Evolutionary conservation across 2,888 invertebrate species (phyloP), one percentile per base, ranked within the genome.

Genomic region (Chalcosyrphus nemorum): DNA sequence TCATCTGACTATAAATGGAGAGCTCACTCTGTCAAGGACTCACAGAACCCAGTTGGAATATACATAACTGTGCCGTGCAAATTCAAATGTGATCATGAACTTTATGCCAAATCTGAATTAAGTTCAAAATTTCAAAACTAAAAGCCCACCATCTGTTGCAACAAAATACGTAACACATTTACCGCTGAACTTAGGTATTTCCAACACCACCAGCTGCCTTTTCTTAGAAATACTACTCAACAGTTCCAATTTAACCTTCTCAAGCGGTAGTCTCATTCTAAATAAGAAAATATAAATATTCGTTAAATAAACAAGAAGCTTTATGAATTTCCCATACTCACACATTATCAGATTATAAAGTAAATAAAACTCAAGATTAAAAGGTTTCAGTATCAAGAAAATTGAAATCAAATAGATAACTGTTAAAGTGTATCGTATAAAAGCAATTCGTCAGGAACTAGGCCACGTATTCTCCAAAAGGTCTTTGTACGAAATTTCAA

Each of bases 401-500:
- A 24, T 41, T 35, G 1, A 45, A 21, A 47, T 45, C 45, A 11
- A 47, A n/a, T 47, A 32, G 47, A 47, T 63, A 63, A 45, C n/a
- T n/a, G n/a, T n/a, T n/a, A 24, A 29, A 4, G 13, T n/a, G 32
- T 38, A 13, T 21, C 35, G 17, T 66, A 47, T 76, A 75, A 66
- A 66, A 35, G 50, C 11, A 29, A 65, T 56, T 50, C 11, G 32
- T 54, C 52, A 5, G 13, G 1, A 15, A 15, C 7, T 19, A 17
- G 38, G 4, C 24, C 17, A 43, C 9, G 17, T 29, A 32, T 47
- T 63, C 32, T 13, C 11, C 7, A 29, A 32, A 29, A 45, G 17
- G 6, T n/a, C 0, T 35, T 45, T 32, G 9, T 15, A 17, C 2
- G 19, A 35, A 65, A 75, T 29, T 15, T 3, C 13, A 21, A 1